These are phyloP conservation scores for Oplegnathus fasciatus DNA, from an alignment of 2,113 vertebrate genomes.

Conservation along the genomic window DNA sequence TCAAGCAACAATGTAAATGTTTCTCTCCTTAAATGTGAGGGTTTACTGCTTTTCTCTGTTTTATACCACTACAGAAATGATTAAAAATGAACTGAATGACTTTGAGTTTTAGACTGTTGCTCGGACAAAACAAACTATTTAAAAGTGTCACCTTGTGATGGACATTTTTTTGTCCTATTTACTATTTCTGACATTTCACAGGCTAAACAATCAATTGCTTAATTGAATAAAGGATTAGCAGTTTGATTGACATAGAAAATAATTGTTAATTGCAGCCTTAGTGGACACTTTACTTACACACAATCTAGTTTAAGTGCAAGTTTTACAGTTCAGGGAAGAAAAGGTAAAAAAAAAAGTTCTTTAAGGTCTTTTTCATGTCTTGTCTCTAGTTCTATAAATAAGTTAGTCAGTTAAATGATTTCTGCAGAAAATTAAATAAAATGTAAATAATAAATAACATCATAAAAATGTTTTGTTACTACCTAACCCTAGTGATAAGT, in stretches of 20 bases:
- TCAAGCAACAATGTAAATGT: neutral
- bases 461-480: neutral
- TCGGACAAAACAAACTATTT: neutral
- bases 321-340: neutral
- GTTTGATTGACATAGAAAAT: neutral
- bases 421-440: neutral
- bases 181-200: neutral
- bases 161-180: neutral
- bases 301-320: neutral
- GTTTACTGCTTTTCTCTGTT: neutral
- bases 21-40: neutral
- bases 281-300: neutral
- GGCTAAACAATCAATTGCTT: neutral
- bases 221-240: neutral
- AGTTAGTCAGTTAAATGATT: neutral
- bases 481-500: neutral
- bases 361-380: neutral
- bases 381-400: neutral
- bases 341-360: no score
- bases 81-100: neutral
- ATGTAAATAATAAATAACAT: neutral
- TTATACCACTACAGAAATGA: neutral
- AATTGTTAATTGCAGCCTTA: neutral
- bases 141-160: neutral
- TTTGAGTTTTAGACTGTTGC: neutral